Base-by-base conservation (phyloP, 1,140 invertebrate species). In the Dendroctonus valens region DNA sequence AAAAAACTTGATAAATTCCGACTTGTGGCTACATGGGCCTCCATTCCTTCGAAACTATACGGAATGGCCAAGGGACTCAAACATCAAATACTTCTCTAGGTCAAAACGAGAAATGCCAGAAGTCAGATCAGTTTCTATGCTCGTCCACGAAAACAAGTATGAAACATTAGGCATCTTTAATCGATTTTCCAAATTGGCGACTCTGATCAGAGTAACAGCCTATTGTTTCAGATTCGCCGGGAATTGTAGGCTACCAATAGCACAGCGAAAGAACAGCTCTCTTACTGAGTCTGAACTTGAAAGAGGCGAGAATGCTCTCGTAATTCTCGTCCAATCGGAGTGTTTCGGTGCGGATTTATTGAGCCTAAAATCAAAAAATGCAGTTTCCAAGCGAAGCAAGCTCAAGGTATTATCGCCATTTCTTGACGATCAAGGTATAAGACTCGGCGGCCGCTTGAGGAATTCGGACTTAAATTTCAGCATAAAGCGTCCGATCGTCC, bases 1-100 rank as follows among this genome's bases (percentile, higher is more conserved):
- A 14, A 14, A 59, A 7, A 7, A 52, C 9, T 26, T 73, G 37
- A n/a, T 50, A 41, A 39, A 50, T 9, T 67, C 55, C 7, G 38
- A 46, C 38, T 59, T 72, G 49, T 73, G 71, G 71, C 68, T 64
- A 68, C 8, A 50, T 5, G 70, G 70, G 9, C 70, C 70, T 14
- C 11, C 57, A 11, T 71, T 52, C 12, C 39, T 65, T 4, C 7
- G 11, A 15, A 7, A 67, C 42, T n/a, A 9, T 9, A 8, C 8
- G 0, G 11, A 39, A 12, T 53, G 58, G 37, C 51, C 40, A 9
- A n/a, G 46, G 51, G 48, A 39, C 15, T 48, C 8, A 12, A 5
- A 48, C 38, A 44, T 60, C 41, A 44, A 1, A n/a, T 49, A 6
- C 12, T 59, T 44, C 14, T 5, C 58, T 2, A 26, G 11, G 0